These are phyloP conservation scores for Trachelus tabidus DNA, from an alignment of 2,888 invertebrate species.

Conservation along the genomic window DNA sequence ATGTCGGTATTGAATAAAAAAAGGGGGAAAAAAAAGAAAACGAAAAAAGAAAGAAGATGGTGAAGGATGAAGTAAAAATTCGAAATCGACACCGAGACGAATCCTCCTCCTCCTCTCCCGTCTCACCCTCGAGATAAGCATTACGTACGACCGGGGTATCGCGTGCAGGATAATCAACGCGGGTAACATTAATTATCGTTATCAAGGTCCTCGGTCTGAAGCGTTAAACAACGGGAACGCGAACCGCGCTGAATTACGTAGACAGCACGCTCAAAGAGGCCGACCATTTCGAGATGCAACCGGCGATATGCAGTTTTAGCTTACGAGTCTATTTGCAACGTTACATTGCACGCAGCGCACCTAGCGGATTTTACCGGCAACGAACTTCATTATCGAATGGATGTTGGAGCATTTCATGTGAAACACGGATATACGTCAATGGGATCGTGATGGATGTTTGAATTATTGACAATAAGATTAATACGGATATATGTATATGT, in stretches of 20 bases:
- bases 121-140: neutral
- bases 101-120: conserved; percentile 20
- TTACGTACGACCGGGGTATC: conserved; percentile 25
- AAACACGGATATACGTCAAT: neutral
- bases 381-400: neutral
- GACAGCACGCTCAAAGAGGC: conserved; percentile 21
- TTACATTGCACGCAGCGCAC: conserved; percentile 32
- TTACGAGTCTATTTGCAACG: conserved; percentile 45
- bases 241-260: conserved; percentile 32
- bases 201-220: conserved; percentile 52
- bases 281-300: conserved; percentile 36
- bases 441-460: neutral
- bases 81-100: conserved; percentile 22
- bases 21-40: no score
- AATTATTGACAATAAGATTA: neutral
- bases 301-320: conserved; percentile 34
- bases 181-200: conserved; percentile 58
- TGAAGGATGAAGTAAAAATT: neutral
- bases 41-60: neutral
- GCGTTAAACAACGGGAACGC: conserved; percentile 44
- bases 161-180: conserved; percentile 56
- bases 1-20: neutral
- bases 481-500: neutral
- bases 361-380: neutral
- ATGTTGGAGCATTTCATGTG: neutral